Evolutionary conservation across 2,797 vertebrate genomes (phyloP).

Genomic region (Siniperca undulata): DNA sequence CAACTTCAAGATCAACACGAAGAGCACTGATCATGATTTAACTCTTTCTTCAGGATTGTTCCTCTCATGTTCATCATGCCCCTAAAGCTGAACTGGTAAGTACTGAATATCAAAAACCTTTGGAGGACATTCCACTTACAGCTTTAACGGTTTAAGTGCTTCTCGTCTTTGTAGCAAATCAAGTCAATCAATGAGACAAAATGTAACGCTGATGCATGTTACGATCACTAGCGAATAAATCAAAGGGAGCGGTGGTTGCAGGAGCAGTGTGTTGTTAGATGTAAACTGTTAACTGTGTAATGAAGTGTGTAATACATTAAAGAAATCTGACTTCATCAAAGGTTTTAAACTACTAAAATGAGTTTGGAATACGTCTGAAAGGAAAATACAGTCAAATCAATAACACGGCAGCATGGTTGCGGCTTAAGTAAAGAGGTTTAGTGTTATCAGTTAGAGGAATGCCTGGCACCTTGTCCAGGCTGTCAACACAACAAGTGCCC

Average conservation of each 20-base stretch:
- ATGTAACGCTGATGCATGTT: neutral
- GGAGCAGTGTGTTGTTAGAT: neutral
- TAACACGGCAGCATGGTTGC: neutral
- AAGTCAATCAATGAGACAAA: neutral
- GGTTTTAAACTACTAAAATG: neutral
- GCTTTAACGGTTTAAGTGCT: neutral
- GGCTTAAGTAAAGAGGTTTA: slow-evolving; percentile 1
- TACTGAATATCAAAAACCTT: neutral
- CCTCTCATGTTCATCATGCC: neutral
- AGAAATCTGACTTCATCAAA: neutral
- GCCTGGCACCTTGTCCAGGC: slow-evolving; percentile 56
- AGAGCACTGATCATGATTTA: neutral
- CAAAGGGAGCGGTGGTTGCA: neutral
- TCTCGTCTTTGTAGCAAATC: neutral
- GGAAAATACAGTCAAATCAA: neutral
- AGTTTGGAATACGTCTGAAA: neutral
- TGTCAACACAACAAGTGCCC: slow-evolving; percentile 54
- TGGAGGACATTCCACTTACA: neutral
- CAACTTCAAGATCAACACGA: neutral
- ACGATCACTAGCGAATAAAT: neutral
- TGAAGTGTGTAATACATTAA: neutral
- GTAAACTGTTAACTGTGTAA: neutral
- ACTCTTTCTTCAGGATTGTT: neutral
- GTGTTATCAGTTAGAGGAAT: slow-evolving; percentile 64
- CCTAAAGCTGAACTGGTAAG: neutral